A percentile compares a stretch with the other conserved stretches of the same genome.
These are phyloP conservation scores for Cyprinodon diabolis DNA, from an alignment of 2,797 vertebrate species.

Conservation along the genomic window DNA sequence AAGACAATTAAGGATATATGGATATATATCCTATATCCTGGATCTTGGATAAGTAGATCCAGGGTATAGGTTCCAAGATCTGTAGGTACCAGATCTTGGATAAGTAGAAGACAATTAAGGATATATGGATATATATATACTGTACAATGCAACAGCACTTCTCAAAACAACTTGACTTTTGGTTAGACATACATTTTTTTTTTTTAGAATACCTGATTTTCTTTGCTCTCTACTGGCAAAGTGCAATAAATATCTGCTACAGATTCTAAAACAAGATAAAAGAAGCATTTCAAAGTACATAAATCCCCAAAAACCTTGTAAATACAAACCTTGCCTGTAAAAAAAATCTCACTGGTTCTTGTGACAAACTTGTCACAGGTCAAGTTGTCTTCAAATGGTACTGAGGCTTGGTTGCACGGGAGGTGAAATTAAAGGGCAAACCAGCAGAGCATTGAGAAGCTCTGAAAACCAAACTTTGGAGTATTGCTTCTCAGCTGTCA, in stretches of 20 bases:
- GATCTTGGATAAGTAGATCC: too few relatives aligned
- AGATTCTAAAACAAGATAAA: conserved; percentile 22
- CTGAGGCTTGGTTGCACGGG: conserved; percentile 54
- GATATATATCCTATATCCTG: too few relatives aligned
- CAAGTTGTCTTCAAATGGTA: conserved; percentile 71
- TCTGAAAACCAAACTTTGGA: conserved; percentile 62
- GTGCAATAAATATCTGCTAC: not conserved
- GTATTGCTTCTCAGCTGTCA: conserved; percentile 68
- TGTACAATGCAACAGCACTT: not conserved
- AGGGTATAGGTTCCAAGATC: too few relatives aligned
- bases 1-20: too few relatives aligned
- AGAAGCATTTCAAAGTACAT: conserved; percentile 52
- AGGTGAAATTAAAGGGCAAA: conserved; percentile 75
- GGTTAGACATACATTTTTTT: not conserved
- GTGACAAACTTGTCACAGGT: conserved; percentile 62
- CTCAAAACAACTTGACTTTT: not conserved
- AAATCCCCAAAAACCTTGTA: conserved; percentile 38
- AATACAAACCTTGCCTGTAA: conserved; percentile 52
- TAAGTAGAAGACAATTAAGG: too few relatives aligned
- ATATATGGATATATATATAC: too few relatives aligned
- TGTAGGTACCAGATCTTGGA: too few relatives aligned
- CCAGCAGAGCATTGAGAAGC: conserved; percentile 66
- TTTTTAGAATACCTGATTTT: not conserved
- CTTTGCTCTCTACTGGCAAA: not conserved
- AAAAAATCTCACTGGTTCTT: conserved; percentile 50